Base-by-base conservation (phyloP, 2,113 vertebrate species). In the Odontophorus gujanensis region DNA sequence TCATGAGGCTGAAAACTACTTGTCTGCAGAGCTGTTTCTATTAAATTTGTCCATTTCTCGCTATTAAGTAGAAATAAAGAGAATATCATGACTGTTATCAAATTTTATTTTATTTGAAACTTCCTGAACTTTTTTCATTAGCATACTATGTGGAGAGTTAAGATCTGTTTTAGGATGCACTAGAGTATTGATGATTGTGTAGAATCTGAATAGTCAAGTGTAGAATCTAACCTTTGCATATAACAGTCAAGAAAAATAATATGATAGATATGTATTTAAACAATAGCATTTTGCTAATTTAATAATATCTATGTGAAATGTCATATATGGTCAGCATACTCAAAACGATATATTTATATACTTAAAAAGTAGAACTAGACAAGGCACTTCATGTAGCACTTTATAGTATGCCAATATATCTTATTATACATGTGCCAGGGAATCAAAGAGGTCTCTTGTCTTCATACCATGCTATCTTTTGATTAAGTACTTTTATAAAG, bases 401-500 rank as follows among this genome's bases (percentile, higher is more conserved):
- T 96, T 87, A 92, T 82, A 92, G 38, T 40, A 45, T 53, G 83
- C 24, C 45, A 80, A 89, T 92, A 62, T 85, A 61, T 77, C 7
- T 71, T 77, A 63, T 57, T 84, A 93, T 71, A 58, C 8, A 48
- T 42, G 18, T 38, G 43, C 32, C 26, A 90, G 63, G 81, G 45
- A 94, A 94, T 65, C 83, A 89, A 82, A 74, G 61, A 79, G 28
- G 25, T 83, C 22, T 76, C 51, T 78, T 58, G 48, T 40, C n/a
- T 94, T 55, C 68, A 63, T 79, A 47, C 17, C 62, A 25, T 26
- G 26, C 14, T 43, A 51, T 88, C 38, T 94, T 92, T 89, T 93
- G 88, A 92, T 91, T 78, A 91, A 59, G 76, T 76, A 71, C 34
- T 95, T 96, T 87, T 91, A 89, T 77, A 96, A 76, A 7, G 42